Percentiles rank a stretch among this genome's conserved stretches.
Evolutionary conservation across 30 jellyfish, hydroid and myxozoan species (phyloP).

Genomic region (Turritopsis rubra): DNA sequence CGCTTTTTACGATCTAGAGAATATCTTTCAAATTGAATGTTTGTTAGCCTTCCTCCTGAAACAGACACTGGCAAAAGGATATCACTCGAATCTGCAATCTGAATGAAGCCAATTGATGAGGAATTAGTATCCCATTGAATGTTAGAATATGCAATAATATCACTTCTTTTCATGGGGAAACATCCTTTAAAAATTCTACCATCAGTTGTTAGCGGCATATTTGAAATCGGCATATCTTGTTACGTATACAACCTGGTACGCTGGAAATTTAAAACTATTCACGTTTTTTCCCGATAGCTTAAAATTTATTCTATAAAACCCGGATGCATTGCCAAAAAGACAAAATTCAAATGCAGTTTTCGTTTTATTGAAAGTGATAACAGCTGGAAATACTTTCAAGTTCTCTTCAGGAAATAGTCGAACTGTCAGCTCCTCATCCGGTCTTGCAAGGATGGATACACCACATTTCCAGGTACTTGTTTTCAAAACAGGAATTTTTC

Average conservation of each 20-base stretch:
- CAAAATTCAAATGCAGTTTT: neutral
- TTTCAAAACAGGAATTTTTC: slow-evolving; percentile 26
- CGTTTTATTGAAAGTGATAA: slow-evolving; percentile 17
- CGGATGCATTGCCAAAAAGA: slow-evolving; percentile 12
- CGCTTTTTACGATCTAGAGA: neutral
- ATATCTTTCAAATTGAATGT: neutral
- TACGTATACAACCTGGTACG: slow-evolving; percentile 19
- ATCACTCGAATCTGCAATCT: neutral
- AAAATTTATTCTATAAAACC: slow-evolving; percentile 20
- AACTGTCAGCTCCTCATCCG: slow-evolving; percentile 31
- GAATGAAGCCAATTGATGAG: neutral
- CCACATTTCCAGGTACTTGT: neutral
- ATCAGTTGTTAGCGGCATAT: neutral
- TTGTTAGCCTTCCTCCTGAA: neutral
- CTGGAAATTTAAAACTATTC: slow-evolving; percentile 20
- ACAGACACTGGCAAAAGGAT: neutral
- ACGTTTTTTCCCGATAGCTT: slow-evolving; percentile 32
- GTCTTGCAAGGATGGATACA: slow-evolving; percentile 31
- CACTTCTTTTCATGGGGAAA: neutral
- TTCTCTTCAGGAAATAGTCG: neutral
- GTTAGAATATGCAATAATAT: neutral
- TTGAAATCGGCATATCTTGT: neutral
- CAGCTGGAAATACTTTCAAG: slow-evolving; percentile 10
- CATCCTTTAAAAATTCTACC: neutral
- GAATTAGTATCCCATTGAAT: neutral